Evolutionary conservation across 2,113 vertebrate species (phyloP), one percentile per base, ranked within the genome.

Genomic region (Tragelaphus buxtoni): DNA sequence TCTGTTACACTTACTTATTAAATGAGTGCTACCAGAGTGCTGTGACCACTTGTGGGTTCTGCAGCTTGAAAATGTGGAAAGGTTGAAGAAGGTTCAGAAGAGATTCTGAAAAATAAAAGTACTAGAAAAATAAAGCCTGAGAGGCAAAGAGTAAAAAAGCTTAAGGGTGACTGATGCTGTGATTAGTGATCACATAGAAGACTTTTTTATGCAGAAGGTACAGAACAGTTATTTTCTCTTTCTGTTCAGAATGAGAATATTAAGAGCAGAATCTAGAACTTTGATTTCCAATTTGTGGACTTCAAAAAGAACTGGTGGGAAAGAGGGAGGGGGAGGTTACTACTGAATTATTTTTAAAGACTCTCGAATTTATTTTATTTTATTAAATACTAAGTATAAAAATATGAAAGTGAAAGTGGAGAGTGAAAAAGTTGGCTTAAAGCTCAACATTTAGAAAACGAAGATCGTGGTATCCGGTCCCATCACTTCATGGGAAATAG

Each of bases 1-100:
- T 55, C 77, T 28, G 60, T 79, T 93, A 35, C 26, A 63, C 56
- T 96, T 60, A 65, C 69, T 95, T 61, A 69, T 16, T 85, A 92
- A 90, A 77, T 53, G 90, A 86, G 65, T 30, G 24, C 90, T 79
- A 74, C 76, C 93, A 35, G 65, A 93, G 90, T 49, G 18, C 47
- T 24, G 72, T 51, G 90, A 51, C 82, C 96, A 30, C 90, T 94
- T 96, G 94, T 90, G 96, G 95, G 92, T 90, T 94, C 91, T 96
- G 76, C 51, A 82, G 61, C 94, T 94, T 92, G 58, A 51, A 90
- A 92, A 96, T 85, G 96, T 90, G 90, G 97, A 89, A 96, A 97
- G 13, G 0, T 56, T 97, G 96, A 92, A 95, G 95, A 97, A 83
- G 32, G 53, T 97, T 98, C 97, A 97, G 96, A 90, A 96, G 96